Base-by-base conservation (phyloP, 2,888 invertebrate genomes). In the Chydorus sphaericus region DNA sequence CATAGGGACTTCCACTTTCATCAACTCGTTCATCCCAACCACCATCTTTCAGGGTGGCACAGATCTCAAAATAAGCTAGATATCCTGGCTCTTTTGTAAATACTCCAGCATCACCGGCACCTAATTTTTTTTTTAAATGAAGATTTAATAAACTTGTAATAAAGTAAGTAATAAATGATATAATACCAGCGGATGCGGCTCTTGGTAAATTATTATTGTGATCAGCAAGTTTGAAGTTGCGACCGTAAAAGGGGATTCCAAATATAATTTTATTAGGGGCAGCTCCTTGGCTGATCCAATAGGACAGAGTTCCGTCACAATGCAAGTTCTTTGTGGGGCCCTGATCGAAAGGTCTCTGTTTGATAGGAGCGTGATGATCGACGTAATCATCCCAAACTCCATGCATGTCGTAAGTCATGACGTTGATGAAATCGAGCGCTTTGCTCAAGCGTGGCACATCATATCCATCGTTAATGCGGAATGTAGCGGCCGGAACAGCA, bases 231-330 rank as follows among this genome's bases (percentile, higher is more conserved):
- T 85, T 82, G 70, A 90, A 92, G 0, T 88, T 85, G 66, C 90
- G 90, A 0, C 90, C 91, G 64, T 91, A 91, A 75, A 88, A 80
- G 0, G 91, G 90, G 71, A 62, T 84, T 66, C 53, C 85, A 72
- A 86, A 73, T 1, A 85, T 74, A 0, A 87, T 66, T 68, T 83
- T 84, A 48, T 72, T 72, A 0, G 77, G 70, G 1, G 80, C 77
- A 2, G 84, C 76, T 20, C 83, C 80, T 62, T 76, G 75, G 37
- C 74, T 75, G 26, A 81, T 71, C 85, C 86, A 88, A 67, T 84
- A 82, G 16, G 30, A 54, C 23, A 54, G 16, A 2, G 44, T 28
- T 14, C 55, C 44, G 29, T 48, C 57, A n/a, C 48, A 16, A 37
- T 56, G 39, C 23, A 56, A 28, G 26, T 56, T 56, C n/a, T 44